These are phyloP conservation scores for Clarias batrachus DNA, from an alignment of 2,113 vertebrate species.

Conservation along the genomic window DNA sequence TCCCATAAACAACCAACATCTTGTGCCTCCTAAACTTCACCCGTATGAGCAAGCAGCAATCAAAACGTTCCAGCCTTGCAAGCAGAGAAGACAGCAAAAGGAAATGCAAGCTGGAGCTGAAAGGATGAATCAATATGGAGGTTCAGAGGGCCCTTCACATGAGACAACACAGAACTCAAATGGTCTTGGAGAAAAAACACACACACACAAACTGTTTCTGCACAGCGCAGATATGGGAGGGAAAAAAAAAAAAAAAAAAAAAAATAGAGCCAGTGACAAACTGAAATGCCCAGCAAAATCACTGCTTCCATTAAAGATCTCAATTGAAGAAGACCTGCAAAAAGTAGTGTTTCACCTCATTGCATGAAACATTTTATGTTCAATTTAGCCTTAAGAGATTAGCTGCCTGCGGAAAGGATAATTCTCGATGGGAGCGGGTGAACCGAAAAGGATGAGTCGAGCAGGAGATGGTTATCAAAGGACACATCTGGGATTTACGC, in stretches of 20 bases:
- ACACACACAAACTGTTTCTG: background rate
- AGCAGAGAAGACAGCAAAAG: constrained; percentile 3
- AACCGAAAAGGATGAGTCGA: constrained; percentile 23
- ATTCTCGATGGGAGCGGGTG: background rate
- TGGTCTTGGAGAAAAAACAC: background rate
- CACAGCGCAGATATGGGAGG: background rate
- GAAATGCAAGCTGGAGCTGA: constrained; percentile 7
- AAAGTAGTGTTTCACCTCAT: background rate
- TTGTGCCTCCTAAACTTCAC: constrained; percentile 4
- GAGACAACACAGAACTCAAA: constrained; percentile 8
- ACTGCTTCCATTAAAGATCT: constrained; percentile 2
- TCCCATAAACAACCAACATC: background rate
- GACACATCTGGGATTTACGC: constrained; percentile 9
- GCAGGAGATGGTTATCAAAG: background rate
- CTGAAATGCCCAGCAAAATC: background rate
- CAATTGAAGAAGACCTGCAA: background rate
- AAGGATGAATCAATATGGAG: background rate
- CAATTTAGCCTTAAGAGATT: constrained; percentile 12
- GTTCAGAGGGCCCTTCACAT: constrained; percentile 16
- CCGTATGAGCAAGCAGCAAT: constrained; percentile 8
- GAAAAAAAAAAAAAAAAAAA: background rate
- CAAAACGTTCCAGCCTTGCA: constrained; percentile 12
- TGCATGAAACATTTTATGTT: constrained; percentile 1
- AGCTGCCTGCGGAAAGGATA: constrained; percentile 8
- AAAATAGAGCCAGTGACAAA: background rate